A percentile compares a stretch with the other conserved stretches of the same genome.
Evolutionary conservation across 2,797 vertebrate species (phyloP).

Genomic region (Pagetopsis macropterus): DNA sequence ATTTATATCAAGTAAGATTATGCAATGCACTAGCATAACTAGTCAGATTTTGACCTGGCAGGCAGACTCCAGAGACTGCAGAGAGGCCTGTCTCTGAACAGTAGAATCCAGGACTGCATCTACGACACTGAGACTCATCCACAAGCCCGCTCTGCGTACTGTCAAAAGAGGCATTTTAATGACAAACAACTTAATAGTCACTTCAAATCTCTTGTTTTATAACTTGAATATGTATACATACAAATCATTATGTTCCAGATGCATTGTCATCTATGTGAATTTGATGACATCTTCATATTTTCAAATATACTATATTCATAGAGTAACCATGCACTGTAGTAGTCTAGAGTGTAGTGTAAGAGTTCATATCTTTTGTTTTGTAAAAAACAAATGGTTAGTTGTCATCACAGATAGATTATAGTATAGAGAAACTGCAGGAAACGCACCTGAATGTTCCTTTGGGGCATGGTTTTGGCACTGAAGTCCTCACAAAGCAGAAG

Average conservation of each 20-base stretch:
- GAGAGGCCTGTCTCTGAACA: constrained; percentile 81
- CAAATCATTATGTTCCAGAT: background rate
- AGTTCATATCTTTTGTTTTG: background rate
- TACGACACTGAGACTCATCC: constrained; percentile 76
- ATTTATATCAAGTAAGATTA: background rate
- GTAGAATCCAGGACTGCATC: constrained; percentile 82
- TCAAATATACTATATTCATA: background rate
- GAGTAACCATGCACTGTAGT: background rate
- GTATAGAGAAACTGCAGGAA: background rate
- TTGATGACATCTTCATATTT: background rate
- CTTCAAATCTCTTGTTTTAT: background rate
- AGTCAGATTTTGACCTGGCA: constrained; percentile 73
- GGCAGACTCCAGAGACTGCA: constrained; percentile 79
- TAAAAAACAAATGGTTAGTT: background rate
- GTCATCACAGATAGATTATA: background rate
- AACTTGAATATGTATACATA: background rate
- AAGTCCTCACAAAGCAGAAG: constrained; percentile 81
- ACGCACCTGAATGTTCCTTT: constrained; percentile 85
- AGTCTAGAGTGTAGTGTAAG: background rate
- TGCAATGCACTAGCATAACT: background rate
- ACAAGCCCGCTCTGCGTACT: constrained; percentile 76
- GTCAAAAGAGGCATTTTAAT: constrained; percentile 38
- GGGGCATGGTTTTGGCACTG: constrained; percentile 75
- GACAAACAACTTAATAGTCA: background rate
- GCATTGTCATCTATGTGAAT: background rate